A percentile compares a stretch with the other conserved stretches of the same genome.
Conservation (phyloP, 2,113 vertebrate species). For the Oxyura jamaicensis region DNA sequence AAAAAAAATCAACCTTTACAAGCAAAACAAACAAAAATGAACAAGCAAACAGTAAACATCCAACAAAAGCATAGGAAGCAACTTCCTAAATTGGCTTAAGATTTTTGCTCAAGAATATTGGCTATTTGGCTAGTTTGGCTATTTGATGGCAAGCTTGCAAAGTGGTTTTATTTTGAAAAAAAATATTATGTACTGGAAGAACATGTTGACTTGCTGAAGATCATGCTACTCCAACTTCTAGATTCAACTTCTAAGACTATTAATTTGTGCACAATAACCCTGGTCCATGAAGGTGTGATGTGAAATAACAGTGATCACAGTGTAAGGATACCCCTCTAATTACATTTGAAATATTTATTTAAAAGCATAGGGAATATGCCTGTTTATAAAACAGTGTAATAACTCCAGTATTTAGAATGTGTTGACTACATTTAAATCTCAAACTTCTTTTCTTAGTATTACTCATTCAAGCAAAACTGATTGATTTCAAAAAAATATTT, state of each 20-base stretch:
- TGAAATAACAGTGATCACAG: neutral
- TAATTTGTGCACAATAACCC: neutral
- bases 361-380: neutral
- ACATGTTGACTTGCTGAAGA: neutral
- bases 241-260: neutral
- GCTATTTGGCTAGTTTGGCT: neutral
- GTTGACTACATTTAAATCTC: neutral
- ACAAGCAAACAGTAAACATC: no score
- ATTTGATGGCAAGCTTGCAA: neutral
- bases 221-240: neutral
- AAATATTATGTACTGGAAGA: neutral
- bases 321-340: neutral
- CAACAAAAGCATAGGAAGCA: neutral
- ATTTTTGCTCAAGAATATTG: neutral
- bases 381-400: neutral
- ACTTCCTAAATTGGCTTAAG: neutral
- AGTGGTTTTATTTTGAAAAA: neutral
- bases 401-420: neutral
- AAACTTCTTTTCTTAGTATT: neutral
- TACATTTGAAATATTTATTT: neutral
- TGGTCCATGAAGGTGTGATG: neutral
- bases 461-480: constrained; percentile 12
- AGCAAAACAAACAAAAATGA: neutral
- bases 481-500: neutral
- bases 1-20: neutral